Conservation (phyloP, 2,888 invertebrate genomes). For the Morinoia aosen region DNA sequence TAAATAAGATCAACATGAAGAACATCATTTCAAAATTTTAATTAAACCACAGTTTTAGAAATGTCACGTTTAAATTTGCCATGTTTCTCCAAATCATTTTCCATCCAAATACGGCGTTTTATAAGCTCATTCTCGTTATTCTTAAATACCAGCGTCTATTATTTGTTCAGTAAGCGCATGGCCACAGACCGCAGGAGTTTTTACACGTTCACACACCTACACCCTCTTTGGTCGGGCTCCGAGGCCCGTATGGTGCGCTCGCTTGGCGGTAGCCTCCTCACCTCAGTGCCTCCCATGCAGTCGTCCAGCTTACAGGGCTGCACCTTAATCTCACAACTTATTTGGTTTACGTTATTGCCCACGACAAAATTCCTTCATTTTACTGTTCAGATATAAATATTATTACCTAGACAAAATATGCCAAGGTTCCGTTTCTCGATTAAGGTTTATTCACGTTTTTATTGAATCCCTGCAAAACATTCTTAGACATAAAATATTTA, state of each 20-base stretch:
- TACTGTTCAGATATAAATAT: background rate
- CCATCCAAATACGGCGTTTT: background rate
- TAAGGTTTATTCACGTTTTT: too few species aligned
- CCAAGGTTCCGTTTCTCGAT: too few species aligned
- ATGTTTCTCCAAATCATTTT: background rate
- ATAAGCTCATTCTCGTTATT: background rate
- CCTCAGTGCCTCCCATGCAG: background rate
- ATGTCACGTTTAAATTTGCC: background rate
- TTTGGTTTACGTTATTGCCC: background rate
- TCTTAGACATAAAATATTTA: too few species aligned
- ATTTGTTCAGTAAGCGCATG: background rate
- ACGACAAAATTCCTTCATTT: background rate
- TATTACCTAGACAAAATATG: too few species aligned
- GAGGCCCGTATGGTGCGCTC: background rate
- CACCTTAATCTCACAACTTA: background rate
- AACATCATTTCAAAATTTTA: background rate
- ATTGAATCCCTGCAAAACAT: too few species aligned
- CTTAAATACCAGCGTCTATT: background rate
- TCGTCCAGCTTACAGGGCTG: background rate
- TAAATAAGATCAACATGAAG: background rate
- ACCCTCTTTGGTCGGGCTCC: background rate
- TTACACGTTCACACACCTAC: background rate
- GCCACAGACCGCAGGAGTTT: background rate
- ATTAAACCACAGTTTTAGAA: background rate
- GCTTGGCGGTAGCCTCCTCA: background rate